Conservation (phyloP, 2,888 invertebrate genomes). For the Acronicta aceris region DNA sequence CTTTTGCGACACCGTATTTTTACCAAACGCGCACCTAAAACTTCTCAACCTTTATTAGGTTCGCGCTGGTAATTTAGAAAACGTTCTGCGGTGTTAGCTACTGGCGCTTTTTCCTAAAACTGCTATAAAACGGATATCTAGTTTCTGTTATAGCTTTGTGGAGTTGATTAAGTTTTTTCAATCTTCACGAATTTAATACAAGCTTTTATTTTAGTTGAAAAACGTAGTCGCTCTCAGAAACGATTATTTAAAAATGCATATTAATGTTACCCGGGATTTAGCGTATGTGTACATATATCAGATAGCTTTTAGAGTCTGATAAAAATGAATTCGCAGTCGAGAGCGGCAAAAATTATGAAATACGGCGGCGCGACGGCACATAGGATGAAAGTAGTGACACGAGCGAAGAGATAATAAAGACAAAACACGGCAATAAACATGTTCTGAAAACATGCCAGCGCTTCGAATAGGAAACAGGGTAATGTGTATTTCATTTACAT, state of each 20-base stretch:
- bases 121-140: constrained; percentile 70
- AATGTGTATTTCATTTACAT: constrained; percentile 87
- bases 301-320: constrained; percentile 70
- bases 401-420: constrained; percentile 79
- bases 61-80: constrained; percentile 79
- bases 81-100: constrained; percentile 69
- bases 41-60: constrained; percentile 84
- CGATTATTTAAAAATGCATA: constrained; percentile 53
- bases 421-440: constrained; percentile 82
- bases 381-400: constrained; percentile 72
- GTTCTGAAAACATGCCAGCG: constrained; percentile 78
- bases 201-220: constrained; percentile 48
- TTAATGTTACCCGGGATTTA: constrained; percentile 59
- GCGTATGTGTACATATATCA: constrained; percentile 61
- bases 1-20: constrained; percentile 89
- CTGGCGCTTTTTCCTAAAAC: constrained; percentile 67
- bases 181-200: constrained; percentile 61
- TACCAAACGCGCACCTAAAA: constrained; percentile 85
- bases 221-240: constrained; percentile 31
- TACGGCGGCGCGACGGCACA: constrained; percentile 59
- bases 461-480: constrained; percentile 79
- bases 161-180: constrained; percentile 74
- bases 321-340: constrained; percentile 66
- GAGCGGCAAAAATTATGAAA: constrained; percentile 74
- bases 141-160: constrained; percentile 66